phyloP scores from a whole-genome alignment of 2,888 invertebrate species.

The Buathra laborator region DNA sequence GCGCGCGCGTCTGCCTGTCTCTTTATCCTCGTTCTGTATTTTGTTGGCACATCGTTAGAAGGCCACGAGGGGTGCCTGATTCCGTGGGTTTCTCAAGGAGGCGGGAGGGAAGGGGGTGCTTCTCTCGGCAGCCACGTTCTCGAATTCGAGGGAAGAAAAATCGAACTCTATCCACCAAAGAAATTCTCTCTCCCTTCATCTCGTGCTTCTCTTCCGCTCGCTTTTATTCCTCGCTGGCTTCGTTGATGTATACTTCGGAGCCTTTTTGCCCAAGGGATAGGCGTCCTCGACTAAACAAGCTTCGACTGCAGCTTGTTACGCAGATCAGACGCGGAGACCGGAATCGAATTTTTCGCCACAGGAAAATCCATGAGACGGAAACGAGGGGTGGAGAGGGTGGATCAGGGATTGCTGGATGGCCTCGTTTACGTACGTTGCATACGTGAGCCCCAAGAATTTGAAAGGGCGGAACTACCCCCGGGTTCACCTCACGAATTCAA shows the following conservation, averaged over 20 bases:
- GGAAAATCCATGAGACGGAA: constrained; percentile 68
- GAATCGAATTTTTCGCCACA: constrained; percentile 79
- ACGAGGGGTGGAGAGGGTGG: constrained; percentile 35
- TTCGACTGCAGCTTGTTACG: constrained; percentile 80
- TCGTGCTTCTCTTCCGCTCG: constrained; percentile 5
- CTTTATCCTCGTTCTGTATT: constrained; percentile 82
- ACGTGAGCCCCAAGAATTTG: constrained; percentile 63
- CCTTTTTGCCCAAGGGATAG: constrained; percentile 52
- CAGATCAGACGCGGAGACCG: constrained; percentile 79
- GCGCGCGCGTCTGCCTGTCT: constrained; percentile 55
- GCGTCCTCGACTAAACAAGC: constrained; percentile 44
- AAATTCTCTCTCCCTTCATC: constrained; percentile 41
- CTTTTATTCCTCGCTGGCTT: constrained; percentile 34
- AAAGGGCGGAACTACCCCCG: neutral
- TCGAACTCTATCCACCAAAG: constrained; percentile 39
- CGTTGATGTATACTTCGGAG: constrained; percentile 12
- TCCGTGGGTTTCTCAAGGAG: constrained; percentile 67
- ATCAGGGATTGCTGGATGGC: constrained; percentile 57
- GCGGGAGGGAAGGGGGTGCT: neutral
- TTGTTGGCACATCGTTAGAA: constrained; percentile 85
- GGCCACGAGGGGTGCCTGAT: constrained; percentile 78
- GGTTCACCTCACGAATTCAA: constrained; percentile 47
- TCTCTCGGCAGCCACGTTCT: constrained; percentile 66
- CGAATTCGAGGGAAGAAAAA: constrained; percentile 61
- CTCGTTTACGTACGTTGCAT: constrained; percentile 70